phyloP scores from a whole-genome alignment of 2,797 vertebrate genomes.

The Neosilurus mollespiculum region DNA sequence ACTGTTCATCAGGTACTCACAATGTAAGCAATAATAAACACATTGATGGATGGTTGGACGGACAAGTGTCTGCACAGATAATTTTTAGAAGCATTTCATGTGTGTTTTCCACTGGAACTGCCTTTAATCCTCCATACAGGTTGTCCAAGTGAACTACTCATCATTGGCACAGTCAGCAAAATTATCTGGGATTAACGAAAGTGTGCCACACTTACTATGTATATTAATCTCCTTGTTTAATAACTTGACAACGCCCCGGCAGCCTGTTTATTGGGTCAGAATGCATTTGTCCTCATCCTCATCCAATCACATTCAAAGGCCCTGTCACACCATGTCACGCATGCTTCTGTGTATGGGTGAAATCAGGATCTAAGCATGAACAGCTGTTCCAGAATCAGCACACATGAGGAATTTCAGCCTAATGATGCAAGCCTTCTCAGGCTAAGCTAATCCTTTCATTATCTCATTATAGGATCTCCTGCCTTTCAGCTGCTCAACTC shows the following conservation, averaged over 20 bases:
- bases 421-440: conserved; percentile 6
- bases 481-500: conserved; percentile 49
- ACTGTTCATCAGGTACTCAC: too few relatives aligned
- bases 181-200: background rate
- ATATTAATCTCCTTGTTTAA: conserved; percentile 12
- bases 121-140: background rate
- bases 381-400: conserved; percentile 34
- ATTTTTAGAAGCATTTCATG: background rate
- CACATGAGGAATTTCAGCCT: background rate
- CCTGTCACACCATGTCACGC: background rate
- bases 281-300: conserved; percentile 22
- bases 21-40: too few relatives aligned
- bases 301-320: conserved; percentile 47
- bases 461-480: conserved; percentile 56
- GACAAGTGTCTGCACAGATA: background rate
- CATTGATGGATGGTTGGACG: background rate
- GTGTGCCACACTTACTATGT: background rate
- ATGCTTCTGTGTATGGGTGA: conserved; percentile 4
- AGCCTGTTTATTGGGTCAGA: conserved; percentile 44
- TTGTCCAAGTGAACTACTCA: background rate
- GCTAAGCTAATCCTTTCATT: conserved; percentile 46
- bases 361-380: conserved; percentile 14
- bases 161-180: conserved; percentile 16
- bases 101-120: background rate
- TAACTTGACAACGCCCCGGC: background rate